Base-by-base conservation (phyloP, 1,140 invertebrate genomes). In the Amyelois transitella region DNA sequence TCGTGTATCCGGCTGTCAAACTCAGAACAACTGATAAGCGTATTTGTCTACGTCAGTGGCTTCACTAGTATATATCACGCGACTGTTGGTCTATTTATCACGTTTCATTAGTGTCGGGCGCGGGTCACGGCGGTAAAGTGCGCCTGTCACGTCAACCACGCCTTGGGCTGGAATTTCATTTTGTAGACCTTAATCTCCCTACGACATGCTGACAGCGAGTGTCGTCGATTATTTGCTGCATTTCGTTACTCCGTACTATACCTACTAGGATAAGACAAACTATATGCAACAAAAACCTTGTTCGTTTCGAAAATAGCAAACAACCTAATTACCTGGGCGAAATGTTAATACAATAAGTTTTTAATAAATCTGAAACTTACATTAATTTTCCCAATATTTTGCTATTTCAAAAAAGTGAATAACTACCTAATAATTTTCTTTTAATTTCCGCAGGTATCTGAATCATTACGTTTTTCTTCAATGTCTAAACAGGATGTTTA, bases 101-200 rank as follows among this genome's bases (percentile, higher is more conserved):
- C 32, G 32, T 38, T 38, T 38, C 32, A 38, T 38, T 38, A 38
- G 32, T 38, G 32, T 38, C 32, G 32, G 12, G n/a, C n/a, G n/a
- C 25, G 32, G n/a, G 32, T 38, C 32, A 38, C 32, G 32, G 32
- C 32, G 32, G 12, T 12, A 28, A 28, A 38, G 32, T 14, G 32
- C 12, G 12, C 12, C n/a, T 8, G 45, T 48, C 45, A 48, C 45
- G 19, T n/a, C 45, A 48, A 48, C 19, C 28, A 32, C 18, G 43
- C 12, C 24, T n/a, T 1, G 14, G 43, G 14, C 22, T 8, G 44
- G 52, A 54, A 54, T 54, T 54, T 54, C 52, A 54, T 54, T 54
- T 47, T 28, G 52, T 47, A 28, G 52, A 54, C 52, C 43, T 47
- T 54, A 54, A 54, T 54, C 52, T 38, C 50, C 21, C 10, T 22